A percentile compares a stretch with the other conserved stretches of the same genome.
Conservation (phyloP, 2,797 vertebrate genomes). For the Podarcis lilfordi region DNA sequence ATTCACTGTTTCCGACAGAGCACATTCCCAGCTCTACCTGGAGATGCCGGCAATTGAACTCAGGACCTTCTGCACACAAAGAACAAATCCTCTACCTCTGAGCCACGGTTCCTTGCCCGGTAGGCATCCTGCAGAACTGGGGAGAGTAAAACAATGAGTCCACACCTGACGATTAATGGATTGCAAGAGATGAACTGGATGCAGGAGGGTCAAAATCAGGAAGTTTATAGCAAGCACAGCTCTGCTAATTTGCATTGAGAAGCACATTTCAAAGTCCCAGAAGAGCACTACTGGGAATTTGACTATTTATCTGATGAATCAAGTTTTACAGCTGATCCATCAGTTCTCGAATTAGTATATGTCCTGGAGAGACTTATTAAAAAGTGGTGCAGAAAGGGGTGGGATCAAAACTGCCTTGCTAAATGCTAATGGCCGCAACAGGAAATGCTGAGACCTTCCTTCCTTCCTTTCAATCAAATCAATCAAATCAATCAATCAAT, state of each 20-base stretch:
- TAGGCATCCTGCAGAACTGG: conserved; percentile 20
- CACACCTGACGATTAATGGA: background rate
- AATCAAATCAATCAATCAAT: too few relatives aligned
- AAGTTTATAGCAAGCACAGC: background rate
- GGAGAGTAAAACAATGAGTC: background rate
- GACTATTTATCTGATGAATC: background rate
- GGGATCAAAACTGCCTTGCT: background rate
- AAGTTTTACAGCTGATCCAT: conserved; percentile 7
- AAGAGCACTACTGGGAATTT: conserved; percentile 46
- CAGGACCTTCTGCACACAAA: too few relatives aligned
- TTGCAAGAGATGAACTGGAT: background rate
- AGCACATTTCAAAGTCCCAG: background rate
- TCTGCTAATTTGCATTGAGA: background rate
- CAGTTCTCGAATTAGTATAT: background rate
- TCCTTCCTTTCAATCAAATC: background rate
- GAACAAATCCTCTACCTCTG: too few relatives aligned
- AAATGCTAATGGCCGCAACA: background rate
- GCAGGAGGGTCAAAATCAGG: background rate
- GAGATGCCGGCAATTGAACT: too few relatives aligned
- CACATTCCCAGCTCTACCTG: too few relatives aligned
- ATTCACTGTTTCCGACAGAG: too few relatives aligned
- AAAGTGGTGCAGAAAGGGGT: background rate
- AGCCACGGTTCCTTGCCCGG: background rate
- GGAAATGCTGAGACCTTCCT: background rate
- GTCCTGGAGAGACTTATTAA: conserved; percentile 27